Base-by-base conservation (phyloP, 2,797 vertebrate species). In the Heterohyrax brucei region DNA sequence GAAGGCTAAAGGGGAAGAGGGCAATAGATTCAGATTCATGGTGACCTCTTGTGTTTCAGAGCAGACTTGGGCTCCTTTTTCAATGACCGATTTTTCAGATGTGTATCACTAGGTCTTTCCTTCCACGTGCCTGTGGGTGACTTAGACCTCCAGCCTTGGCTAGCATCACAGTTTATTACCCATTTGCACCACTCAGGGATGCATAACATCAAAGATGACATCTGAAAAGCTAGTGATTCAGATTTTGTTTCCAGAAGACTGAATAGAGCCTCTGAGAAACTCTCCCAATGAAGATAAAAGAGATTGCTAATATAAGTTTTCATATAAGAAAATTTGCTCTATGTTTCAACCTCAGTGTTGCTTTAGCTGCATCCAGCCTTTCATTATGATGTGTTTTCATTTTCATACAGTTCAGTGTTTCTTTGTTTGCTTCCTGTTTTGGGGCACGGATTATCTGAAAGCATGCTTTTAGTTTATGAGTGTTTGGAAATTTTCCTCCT, bases 401-500 rank as follows among this genome's bases (percentile, higher is more conserved):
- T 68, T 94, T 83, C 28, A 73, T 48, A 95, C 10, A 92, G 2
- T 33, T 92, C 7, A 30, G 24, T 50, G 28, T 80, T 83, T 87
- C 12, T 30, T 26, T 18, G 56, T 56, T 89, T 22, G 0, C 1
- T 73, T n/a, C 4, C 0, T 85, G 2, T 90, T 56, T 53, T 86
- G 22, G 72, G 19, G 5, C 7, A 46, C 46, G n/a, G 18, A 53
- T 91, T 96, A 87, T 75, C 64, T 70, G 22, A 30, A 87, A 53
- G 8, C 14, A 0, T 62, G 48, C 18, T 78, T 9, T 70, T 6
- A 19, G 3, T 81, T 76, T 46, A 19, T 5, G 72, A 24, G 3
- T 64, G 7, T 90, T 84, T 75, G 24, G 4, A 78, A 4, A 76
- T 85, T 44, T 80, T 83, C 10, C 26, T 64, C 0, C 48, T 72